Conservation (phyloP, 1,140 invertebrate species). For the Drosophila carrolli region DNA sequence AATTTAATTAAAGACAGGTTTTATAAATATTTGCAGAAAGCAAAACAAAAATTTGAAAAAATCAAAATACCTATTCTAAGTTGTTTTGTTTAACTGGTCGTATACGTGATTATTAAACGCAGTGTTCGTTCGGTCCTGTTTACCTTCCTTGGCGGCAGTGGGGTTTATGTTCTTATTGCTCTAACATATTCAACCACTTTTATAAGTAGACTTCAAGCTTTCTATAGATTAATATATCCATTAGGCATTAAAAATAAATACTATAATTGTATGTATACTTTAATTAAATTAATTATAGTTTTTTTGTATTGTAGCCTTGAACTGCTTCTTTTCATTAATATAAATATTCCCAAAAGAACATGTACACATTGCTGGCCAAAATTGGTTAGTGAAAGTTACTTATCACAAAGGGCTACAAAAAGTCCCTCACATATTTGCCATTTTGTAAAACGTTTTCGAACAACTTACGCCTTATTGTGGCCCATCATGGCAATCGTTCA, state of each 20-base stretch:
- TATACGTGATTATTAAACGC: constrained; percentile 10
- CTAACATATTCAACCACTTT: no score
- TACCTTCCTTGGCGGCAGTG: no score
- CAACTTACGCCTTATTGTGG: constrained; percentile 21
- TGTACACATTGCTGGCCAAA: background rate
- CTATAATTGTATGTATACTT: no score
- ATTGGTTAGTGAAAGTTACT: background rate
- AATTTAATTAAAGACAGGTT: background rate
- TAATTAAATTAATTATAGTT: no score
- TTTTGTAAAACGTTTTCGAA: background rate
- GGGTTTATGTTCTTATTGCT: no score
- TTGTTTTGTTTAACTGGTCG: background rate
- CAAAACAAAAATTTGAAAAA: background rate
- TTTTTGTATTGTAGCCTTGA: no score
- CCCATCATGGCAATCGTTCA: constrained; percentile 31
- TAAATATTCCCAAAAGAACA: background rate
- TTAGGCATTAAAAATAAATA: no score
- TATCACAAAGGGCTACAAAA: background rate
- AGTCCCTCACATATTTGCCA: background rate
- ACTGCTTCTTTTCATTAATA: no score
- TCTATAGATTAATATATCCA: no score
- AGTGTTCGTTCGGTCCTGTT: no score
- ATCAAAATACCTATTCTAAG: background rate
- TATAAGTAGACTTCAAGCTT: no score
- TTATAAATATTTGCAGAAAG: background rate